A percentile compares a stretch with the other conserved stretches of the same genome.
Conservation (phyloP, 1,140 invertebrate species). For the Triops cancriformis region DNA sequence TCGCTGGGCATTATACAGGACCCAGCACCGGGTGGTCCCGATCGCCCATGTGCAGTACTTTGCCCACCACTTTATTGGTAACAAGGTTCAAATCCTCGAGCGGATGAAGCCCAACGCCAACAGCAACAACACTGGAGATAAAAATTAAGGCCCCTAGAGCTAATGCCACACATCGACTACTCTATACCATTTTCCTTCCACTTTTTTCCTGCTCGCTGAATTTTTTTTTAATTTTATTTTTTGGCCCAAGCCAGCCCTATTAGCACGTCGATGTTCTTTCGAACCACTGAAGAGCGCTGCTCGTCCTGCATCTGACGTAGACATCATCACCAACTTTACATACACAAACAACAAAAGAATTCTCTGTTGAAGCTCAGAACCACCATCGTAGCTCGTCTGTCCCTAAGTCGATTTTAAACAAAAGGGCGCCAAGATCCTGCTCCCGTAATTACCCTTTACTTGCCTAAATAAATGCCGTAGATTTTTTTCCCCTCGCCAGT, state of each 20-base stretch:
- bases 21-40: not conserved
- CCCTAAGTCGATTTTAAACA: not conserved
- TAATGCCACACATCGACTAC: not conserved
- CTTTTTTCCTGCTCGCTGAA: not conserved
- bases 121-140: not conserved
- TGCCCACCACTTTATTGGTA: slow-evolving; percentile 13
- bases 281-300: too few species aligned
- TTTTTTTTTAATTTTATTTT: too few species aligned
- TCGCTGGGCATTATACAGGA: not conserved
- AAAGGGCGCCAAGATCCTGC: not conserved
- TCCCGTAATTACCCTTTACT: not conserved
- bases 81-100: slow-evolving; percentile 10
- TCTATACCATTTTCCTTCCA: not conserved
- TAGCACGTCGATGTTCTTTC: too few species aligned
- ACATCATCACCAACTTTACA: not conserved
- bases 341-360: not conserved
- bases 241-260: too few species aligned
- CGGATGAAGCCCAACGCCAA: not conserved
- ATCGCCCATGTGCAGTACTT: slow-evolving; percentile 9
- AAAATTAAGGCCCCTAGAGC: not conserved
- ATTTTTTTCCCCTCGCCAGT: not conserved
- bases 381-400: not conserved
- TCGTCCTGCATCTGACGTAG: not conserved
- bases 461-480: not conserved
- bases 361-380: not conserved